Conservation (phyloP, 2,888 invertebrate genomes). For the Pterostichus madidus region DNA sequence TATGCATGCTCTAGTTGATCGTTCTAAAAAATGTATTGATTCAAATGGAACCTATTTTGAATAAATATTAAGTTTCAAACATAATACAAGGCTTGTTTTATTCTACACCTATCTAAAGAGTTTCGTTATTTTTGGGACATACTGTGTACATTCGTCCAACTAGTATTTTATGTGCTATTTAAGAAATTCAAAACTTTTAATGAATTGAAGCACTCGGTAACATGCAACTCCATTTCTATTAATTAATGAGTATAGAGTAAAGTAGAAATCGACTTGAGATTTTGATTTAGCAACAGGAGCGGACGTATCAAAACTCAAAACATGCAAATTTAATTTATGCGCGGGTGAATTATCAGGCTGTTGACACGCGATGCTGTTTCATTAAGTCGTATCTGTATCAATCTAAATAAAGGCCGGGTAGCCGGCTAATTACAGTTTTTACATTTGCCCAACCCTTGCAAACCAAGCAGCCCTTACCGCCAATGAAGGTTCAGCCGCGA, state of each 20-base stretch:
- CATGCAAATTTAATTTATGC: constrained; percentile 60
- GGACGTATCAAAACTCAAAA: constrained; percentile 27
- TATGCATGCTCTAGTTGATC: too few species aligned
- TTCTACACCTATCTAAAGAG: too few species aligned
- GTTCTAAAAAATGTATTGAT: too few species aligned
- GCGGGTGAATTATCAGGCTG: constrained; percentile 32
- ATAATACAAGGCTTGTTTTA: too few species aligned
- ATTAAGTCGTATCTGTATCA: constrained; percentile 60
- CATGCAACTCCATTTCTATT: not conserved
- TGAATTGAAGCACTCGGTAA: not conserved
- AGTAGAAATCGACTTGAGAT: constrained; percentile 30
- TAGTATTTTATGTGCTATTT: too few species aligned
- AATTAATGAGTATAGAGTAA: constrained; percentile 18
- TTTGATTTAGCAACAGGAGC: constrained; percentile 29
- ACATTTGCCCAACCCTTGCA: constrained; percentile 51
- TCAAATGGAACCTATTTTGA: too few species aligned
- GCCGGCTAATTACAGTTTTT: constrained; percentile 55
- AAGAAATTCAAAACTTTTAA: constrained; percentile 8
- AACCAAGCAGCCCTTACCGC: too few species aligned
- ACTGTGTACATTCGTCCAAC: too few species aligned
- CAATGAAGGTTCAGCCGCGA: not conserved
- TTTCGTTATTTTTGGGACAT: too few species aligned
- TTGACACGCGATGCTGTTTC: constrained; percentile 57
- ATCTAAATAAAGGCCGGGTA: constrained; percentile 58
- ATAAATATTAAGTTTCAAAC: too few species aligned